Base-by-base conservation (phyloP, 2,888 invertebrate species). In the Caenorhabditis afra region DNA sequence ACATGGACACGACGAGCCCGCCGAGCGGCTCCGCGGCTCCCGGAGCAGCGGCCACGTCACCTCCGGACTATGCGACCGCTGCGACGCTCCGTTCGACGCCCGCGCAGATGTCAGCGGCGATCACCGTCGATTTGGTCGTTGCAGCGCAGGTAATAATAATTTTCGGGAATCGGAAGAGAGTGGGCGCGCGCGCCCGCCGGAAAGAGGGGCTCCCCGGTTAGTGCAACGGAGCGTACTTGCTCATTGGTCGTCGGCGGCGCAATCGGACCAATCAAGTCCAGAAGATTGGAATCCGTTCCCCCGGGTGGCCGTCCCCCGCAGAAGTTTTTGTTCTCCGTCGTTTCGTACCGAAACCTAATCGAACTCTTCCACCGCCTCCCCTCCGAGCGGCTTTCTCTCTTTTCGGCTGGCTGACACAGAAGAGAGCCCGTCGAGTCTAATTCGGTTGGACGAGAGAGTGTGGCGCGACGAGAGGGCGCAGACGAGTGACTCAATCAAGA, bases 41-140 rank as follows among this genome's bases (percentile, higher is more conserved):
- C 41, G 64, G 53, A 12, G 55, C 70, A 16, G 20, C 74, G 61
- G 59, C 71, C 58, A 16, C 80, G 35, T 64, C 82, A 23, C 85
- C 85, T 47, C 85, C 85, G 37, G 83, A 83, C 49, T 84, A 85
- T 57, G 79, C 79, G 47, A 74, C 84, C n/a, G 84, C 82, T 22
- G 81, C 88, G 14, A 81, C 84, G 16, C 81, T 89, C n/a, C 82
- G 86, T 44, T 89, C 88, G 8, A 89, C 89, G 18, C 85, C 86
- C 18, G 73, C 80, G 14, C 89, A 89, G 74, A 89, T 89, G 87
- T 79, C 81, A 16, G 81, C 83, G 7, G 83, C 83, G 39, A 73
- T 85, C 29, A 80, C 80, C 18, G 84, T 85, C 10, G 85, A 85
- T 68, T 64, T 85, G 29, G 83, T 85, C 0, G 80, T 83, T 0